These are phyloP conservation scores for Chymomyza fuscimana DNA, from an alignment of 2,888 invertebrate species.

Conservation along the genomic window DNA sequence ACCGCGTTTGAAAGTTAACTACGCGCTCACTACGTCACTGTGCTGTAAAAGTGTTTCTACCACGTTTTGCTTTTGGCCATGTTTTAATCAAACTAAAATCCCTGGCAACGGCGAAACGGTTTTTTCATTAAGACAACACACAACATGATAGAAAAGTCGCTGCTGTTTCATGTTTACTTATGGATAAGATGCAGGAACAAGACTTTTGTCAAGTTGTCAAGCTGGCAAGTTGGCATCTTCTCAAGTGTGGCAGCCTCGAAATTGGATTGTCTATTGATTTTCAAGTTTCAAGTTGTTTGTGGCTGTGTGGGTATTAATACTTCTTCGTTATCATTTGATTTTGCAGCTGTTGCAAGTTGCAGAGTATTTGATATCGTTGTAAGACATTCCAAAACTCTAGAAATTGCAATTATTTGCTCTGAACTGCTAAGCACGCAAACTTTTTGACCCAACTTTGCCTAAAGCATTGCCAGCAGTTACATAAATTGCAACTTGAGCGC, in stretches of 20 bases:
- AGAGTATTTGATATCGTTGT: background rate
- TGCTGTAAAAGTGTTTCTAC: background rate
- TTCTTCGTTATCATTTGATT: background rate
- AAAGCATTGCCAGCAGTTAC: background rate
- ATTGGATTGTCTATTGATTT: constrained; percentile 8
- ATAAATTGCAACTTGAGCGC: background rate
- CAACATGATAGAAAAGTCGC: background rate
- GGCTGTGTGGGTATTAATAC: background rate
- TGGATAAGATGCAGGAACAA: background rate
- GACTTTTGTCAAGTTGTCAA: constrained; percentile 6
- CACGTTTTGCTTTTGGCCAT: constrained; percentile 36
- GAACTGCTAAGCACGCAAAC: no score
- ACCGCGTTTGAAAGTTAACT: no score
- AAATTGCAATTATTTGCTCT: background rate
- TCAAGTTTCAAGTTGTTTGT: constrained; percentile 15
- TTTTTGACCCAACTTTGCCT: background rate
- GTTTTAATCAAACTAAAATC: constrained; percentile 74
- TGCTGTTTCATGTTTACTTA: constrained; percentile 3
- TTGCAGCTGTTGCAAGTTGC: background rate
- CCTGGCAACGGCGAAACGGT: constrained; percentile 33
- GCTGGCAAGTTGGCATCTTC: background rate
- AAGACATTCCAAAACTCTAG: background rate
- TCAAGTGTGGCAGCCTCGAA: background rate
- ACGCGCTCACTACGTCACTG: no score
- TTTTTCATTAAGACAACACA: constrained; percentile 11